Evolutionary conservation across 2,797 vertebrate genomes (phyloP).

Genomic region (Pseudomugil tenellus): DNA sequence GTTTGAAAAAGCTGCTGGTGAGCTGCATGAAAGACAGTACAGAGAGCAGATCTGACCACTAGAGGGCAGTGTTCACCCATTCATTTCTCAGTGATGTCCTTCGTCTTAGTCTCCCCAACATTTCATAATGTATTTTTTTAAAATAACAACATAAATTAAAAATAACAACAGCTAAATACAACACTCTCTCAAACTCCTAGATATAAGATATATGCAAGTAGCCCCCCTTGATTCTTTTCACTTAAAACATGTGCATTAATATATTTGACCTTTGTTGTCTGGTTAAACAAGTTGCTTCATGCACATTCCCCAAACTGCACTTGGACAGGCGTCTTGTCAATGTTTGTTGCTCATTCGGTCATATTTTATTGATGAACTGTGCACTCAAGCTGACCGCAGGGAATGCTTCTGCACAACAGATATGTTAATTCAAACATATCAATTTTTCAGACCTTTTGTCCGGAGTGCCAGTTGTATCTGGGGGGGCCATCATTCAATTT

Average conservation of each 20-base stretch:
- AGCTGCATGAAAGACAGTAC: background rate
- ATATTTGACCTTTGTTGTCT: slow-evolving; percentile 48
- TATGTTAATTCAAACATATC: slow-evolving; percentile 67
- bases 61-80: slow-evolving; percentile 76
- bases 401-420: slow-evolving; percentile 57
- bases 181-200: slow-evolving; percentile 34
- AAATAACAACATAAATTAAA: slow-evolving; percentile 50
- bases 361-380: slow-evolving; percentile 68
- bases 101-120: slow-evolving; percentile 12
- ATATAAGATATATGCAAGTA: slow-evolving; percentile 47
- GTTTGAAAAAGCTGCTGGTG: slow-evolving; percentile 8
- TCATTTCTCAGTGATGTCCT: slow-evolving; percentile 17
- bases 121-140: slow-evolving; percentile 62
- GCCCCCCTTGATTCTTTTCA: slow-evolving; percentile 26
- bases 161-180: slow-evolving; percentile 52
- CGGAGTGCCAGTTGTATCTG: slow-evolving; percentile 40
- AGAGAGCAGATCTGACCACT: slow-evolving; percentile 43
- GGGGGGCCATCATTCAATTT: slow-evolving; percentile 57
- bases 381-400: slow-evolving; percentile 28
- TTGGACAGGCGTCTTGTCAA: slow-evolving; percentile 38
- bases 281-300: slow-evolving; percentile 9
- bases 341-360: slow-evolving; percentile 45
- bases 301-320: slow-evolving; percentile 36
- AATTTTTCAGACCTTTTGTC: slow-evolving; percentile 64
- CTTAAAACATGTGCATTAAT: slow-evolving; percentile 30